Evolutionary conservation across 2,888 invertebrate species (phyloP).

Genomic region (Emmelina monodactyla): DNA sequence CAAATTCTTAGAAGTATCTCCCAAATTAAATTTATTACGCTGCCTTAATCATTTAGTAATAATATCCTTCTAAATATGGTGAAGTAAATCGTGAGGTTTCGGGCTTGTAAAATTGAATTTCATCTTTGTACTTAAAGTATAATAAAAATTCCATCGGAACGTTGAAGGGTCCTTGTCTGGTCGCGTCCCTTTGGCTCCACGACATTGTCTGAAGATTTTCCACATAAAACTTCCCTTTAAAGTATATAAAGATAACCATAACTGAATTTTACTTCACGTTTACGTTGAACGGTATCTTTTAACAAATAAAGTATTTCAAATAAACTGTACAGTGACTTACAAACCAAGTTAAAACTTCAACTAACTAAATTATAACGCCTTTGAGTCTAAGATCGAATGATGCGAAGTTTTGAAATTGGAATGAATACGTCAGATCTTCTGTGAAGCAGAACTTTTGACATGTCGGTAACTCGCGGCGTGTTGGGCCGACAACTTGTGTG

Average conservation of each 20-base stretch:
- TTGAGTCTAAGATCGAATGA: too few relatives aligned
- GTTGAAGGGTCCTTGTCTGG: slow-evolving; percentile 23
- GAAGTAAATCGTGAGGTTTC: not conserved
- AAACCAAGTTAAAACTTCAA: too few relatives aligned
- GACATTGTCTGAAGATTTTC: too few relatives aligned
- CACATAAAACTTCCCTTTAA: too few relatives aligned
- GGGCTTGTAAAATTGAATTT: not conserved
- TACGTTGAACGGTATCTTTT: too few relatives aligned
- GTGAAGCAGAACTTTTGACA: not conserved
- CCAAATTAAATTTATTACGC: not conserved
- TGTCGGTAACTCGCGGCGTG: not conserved
- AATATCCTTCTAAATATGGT: not conserved
- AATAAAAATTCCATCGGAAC: slow-evolving; percentile 24
- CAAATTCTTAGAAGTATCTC: not conserved
- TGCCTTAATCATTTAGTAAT: not conserved
- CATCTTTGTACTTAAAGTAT: slow-evolving; percentile 19
- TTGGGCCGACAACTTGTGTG: slow-evolving; percentile 14
- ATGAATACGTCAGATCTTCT: too few relatives aligned
- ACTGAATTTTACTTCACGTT: too few relatives aligned
- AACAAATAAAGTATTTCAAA: too few relatives aligned
- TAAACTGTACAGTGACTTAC: too few relatives aligned
- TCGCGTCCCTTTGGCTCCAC: slow-evolving; percentile 11
- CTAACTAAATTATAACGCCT: too few relatives aligned
- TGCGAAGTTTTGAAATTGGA: too few relatives aligned
- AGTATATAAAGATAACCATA: too few relatives aligned